Evolutionary conservation across 2,797 vertebrate genomes (phyloP).

Genomic region (Poeciliopsis paucimaculata): DNA sequence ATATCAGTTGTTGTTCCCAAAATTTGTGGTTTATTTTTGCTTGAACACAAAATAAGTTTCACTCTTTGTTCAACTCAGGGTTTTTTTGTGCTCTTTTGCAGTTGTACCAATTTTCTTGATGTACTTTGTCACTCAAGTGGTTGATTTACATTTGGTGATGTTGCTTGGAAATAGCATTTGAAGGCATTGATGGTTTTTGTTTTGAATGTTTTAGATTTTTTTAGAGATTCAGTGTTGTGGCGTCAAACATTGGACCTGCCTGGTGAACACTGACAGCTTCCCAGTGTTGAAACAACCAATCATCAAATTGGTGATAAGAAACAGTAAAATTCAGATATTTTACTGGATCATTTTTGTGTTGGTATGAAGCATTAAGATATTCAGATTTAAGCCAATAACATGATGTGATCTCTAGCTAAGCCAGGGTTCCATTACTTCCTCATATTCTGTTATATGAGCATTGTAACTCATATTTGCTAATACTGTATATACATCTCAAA

Average conservation of each 20-base stretch:
- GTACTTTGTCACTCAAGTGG: neutral
- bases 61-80: neutral
- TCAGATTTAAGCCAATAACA: neutral
- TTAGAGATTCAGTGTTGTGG: too few relatives aligned
- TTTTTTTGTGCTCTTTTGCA: neutral
- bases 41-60: neutral
- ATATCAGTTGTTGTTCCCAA: neutral
- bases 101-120: neutral
- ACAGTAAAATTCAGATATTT: neutral
- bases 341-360: neutral
- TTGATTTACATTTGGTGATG: neutral
- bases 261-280: neutral
- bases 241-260: too few relatives aligned
- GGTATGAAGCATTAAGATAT: neutral
- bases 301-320: neutral
- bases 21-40: neutral
- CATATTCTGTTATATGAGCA: neutral
- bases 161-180: neutral
- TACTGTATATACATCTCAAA: neutral
- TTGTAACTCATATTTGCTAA: neutral
- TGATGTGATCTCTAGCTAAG: neutral
- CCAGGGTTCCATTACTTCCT: neutral
- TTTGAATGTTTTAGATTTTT: too few relatives aligned
- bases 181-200: neutral
- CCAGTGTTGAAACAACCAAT: neutral